phyloP scores from a whole-genome alignment of 2,888 invertebrate genomes.

The Cataglyphis livida region DNA sequence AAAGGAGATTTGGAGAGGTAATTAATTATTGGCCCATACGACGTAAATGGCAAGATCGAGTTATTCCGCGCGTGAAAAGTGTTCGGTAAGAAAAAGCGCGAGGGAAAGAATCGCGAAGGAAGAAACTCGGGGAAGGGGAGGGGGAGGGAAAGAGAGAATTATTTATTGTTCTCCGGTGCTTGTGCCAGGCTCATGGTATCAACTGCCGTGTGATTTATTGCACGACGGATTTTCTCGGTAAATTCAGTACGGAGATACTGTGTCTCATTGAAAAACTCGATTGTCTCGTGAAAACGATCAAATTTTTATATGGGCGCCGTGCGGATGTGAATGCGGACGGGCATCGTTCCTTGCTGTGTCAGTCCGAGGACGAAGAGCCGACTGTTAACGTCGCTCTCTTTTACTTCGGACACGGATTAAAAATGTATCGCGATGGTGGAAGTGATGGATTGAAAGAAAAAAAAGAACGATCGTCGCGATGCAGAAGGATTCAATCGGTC shows the following conservation, averaged over 20 bases:
- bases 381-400: neutral
- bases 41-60: conserved; percentile 1
- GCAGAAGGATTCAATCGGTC: conserved; percentile 32
- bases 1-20: conserved; percentile 19
- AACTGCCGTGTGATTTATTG: conserved; percentile 54
- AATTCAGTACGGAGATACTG: conserved; percentile 41
- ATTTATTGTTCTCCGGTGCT: conserved; percentile 44
- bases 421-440: neutral
- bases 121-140: neutral
- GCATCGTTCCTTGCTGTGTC: conserved; percentile 36
- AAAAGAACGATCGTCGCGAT: conserved; percentile 35
- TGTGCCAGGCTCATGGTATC: conserved; percentile 41
- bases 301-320: conserved; percentile 34
- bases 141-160: conserved; percentile 19
- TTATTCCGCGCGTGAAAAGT: conserved; percentile 49
- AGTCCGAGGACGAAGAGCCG: neutral
- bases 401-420: conserved; percentile 6
- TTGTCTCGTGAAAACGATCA: conserved; percentile 43
- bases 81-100: conserved; percentile 32
- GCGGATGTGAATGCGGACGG: neutral
- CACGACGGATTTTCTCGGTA: conserved; percentile 54
- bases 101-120: neutral
- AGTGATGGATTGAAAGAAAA: neutral
- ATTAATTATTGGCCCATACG: conserved; percentile 29
- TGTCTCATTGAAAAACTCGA: conserved; percentile 52